These are phyloP conservation scores for Aramus guarauna DNA, from an alignment of 2,113 vertebrate species.

Conservation along the genomic window DNA sequence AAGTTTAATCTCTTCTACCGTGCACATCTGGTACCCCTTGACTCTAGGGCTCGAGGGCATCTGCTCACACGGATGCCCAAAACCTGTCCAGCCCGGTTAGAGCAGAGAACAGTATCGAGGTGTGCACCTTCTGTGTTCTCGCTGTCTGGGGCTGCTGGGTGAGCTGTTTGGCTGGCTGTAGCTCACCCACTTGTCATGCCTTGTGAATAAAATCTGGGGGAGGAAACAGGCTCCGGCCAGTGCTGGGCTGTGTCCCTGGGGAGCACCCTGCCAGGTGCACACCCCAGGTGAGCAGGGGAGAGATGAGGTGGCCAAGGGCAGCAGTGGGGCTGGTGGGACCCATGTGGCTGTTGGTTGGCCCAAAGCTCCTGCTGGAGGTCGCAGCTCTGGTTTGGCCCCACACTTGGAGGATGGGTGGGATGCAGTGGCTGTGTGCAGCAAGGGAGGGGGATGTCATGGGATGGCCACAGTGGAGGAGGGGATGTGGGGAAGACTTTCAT, in stretches of 20 bases:
- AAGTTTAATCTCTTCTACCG: background rate
- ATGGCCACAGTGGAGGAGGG: background rate
- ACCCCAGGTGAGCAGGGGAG: background rate
- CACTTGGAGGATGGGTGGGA: background rate
- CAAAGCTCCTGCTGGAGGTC: background rate
- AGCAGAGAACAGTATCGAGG: background rate
- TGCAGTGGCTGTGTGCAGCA: background rate
- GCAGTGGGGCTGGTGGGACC: background rate
- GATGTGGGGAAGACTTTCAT: rapidly evolving
- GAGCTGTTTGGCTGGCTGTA: background rate
- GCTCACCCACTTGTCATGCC: background rate
- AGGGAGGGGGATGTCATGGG: background rate
- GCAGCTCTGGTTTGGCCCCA: background rate
- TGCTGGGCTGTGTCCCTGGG: rapidly evolving
- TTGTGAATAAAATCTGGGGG: background rate
- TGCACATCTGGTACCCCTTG: background rate
- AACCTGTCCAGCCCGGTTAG: background rate
- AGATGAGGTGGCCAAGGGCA: background rate
- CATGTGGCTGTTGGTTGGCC: background rate
- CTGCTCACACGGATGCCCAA: background rate
- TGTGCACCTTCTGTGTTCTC: rapidly evolving
- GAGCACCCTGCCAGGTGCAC: background rate
- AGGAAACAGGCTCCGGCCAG: background rate
- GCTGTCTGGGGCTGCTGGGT: background rate
- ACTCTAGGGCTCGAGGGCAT: background rate